Base-by-base conservation (phyloP, 2,797 vertebrate genomes). In the Tragopan temminckii region DNA sequence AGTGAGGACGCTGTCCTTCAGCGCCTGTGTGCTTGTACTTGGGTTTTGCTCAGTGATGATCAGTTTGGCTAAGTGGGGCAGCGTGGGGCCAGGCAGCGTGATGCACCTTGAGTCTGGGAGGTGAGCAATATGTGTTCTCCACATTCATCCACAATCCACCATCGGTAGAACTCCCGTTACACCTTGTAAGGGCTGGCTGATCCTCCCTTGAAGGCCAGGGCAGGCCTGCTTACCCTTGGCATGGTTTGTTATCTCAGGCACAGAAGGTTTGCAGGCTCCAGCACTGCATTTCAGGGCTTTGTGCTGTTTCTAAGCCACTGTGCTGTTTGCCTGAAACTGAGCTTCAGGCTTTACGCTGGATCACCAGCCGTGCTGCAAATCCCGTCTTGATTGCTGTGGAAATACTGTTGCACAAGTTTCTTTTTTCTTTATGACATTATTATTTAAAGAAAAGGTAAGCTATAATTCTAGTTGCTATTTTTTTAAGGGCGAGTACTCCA, bases 11-110 rank as follows among this genome's bases (percentile, higher is more conserved):
- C 20, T 18, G 23, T 70, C 20, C 24, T 62, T 1, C 0, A 0
- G 0, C 29, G 18, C 25, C 31, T 20, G 7, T 52, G 40, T 24
- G 50, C 50, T 18, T 0, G 0, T 38, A 24, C 29, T 31, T 23
- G 8, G 35, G 52, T 61, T 70, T 29, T 52, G 55, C 21, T 57
- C n/a, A 55, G 50, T 6, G 23, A 10, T 31, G 11, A 19, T 31
- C 21, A 21, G 11, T 31, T 50, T 35, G 21, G 31, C 20, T 11
- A 40, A 15, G 62, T 24, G 38, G 62, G 27, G 35, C 29, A 42
- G 10, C 14, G 9, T 8, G 48, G 46, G 67, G 19, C 46, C 19
- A 13, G 46, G 48, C 45, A 31, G 21, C 6, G 10, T 40, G 48
- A 46, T 27, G 66, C 43, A 14, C 27, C 12, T 40, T 5, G 24